Percentiles rank a stretch among this genome's conserved stretches.
Evolutionary conservation across 2,113 vertebrate species (phyloP).

Genomic region (Microtus oregoni): DNA sequence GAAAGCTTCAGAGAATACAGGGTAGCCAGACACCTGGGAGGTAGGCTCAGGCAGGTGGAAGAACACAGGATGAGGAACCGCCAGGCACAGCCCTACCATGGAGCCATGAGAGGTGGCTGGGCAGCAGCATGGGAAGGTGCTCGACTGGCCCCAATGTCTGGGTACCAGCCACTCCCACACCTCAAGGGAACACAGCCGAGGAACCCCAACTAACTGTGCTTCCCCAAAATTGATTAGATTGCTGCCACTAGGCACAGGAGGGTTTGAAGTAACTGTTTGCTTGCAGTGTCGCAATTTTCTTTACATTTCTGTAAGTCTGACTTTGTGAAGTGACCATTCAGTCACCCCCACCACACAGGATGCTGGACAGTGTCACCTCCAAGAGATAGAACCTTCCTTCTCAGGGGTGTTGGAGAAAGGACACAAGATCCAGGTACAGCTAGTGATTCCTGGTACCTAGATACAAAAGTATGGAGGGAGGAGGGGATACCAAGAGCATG

Average conservation of each 20-base stretch:
- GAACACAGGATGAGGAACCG: background rate
- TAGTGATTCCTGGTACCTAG: background rate
- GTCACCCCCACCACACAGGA: no score
- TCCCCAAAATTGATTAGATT: background rate
- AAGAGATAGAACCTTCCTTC: no score
- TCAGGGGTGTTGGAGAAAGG: background rate
- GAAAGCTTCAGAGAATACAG: background rate
- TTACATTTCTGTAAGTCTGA: background rate
- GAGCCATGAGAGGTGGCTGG: background rate
- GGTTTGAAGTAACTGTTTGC: background rate
- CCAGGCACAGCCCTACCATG: background rate
- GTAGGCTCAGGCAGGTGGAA: no score
- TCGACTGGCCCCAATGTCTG: background rate
- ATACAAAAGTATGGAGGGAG: no score
- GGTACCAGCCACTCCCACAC: fast-evolving
- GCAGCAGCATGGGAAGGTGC: background rate
- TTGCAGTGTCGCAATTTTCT: background rate
- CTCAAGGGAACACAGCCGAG: background rate
- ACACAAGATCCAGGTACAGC: background rate
- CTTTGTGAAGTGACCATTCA: background rate
- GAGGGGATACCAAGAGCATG: background rate
- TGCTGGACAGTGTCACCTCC: background rate
- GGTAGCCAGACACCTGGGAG: fast-evolving
- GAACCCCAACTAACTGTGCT: background rate
- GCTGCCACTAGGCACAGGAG: background rate